Percentiles rank a stretch among this genome's conserved stretches.
These are phyloP conservation scores for Amaurobius ferox DNA, from an alignment of 2,888 invertebrate genomes.

Conservation along the genomic window DNA sequence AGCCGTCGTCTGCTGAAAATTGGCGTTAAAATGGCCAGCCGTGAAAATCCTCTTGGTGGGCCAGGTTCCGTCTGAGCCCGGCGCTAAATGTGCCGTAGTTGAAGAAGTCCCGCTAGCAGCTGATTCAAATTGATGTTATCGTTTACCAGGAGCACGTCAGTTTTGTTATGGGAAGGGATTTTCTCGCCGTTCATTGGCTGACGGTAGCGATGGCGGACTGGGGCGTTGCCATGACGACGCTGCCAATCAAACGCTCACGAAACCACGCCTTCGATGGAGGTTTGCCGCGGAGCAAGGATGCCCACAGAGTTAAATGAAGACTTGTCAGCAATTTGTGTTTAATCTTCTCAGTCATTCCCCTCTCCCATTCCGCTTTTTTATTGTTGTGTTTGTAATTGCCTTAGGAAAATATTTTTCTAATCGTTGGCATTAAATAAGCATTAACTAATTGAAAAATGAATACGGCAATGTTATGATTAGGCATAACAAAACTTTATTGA, in stretches of 20 bases:
- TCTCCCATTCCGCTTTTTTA: background rate
- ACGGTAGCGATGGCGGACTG: conserved; percentile 51
- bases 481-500: too few relatives aligned
- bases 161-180: conserved; percentile 68
- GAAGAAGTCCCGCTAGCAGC: conserved; percentile 51
- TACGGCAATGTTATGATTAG: too few relatives aligned
- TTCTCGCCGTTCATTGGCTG: conserved; percentile 69
- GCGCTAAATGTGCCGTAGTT: conserved; percentile 18
- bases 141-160: conserved; percentile 66
- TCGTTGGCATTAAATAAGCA: too few relatives aligned
- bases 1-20: conserved; percentile 16
- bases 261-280: conserved; percentile 34
- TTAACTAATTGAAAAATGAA: too few relatives aligned
- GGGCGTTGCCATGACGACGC: conserved; percentile 70
- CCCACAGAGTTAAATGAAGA: conserved; percentile 13
- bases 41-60: conserved; percentile 19
- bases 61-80: background rate
- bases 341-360: background rate
- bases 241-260: conserved; percentile 58
- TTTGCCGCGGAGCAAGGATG: conserved; percentile 9
- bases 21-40: conserved; percentile 19
- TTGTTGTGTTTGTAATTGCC: background rate
- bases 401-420: too few relatives aligned
- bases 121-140: conserved; percentile 72
- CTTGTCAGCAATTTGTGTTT: conserved; percentile 13